Evolutionary conservation across 2,797 vertebrate genomes (phyloP).

Genomic region (Schizopygopsis malacanthus): DNA sequence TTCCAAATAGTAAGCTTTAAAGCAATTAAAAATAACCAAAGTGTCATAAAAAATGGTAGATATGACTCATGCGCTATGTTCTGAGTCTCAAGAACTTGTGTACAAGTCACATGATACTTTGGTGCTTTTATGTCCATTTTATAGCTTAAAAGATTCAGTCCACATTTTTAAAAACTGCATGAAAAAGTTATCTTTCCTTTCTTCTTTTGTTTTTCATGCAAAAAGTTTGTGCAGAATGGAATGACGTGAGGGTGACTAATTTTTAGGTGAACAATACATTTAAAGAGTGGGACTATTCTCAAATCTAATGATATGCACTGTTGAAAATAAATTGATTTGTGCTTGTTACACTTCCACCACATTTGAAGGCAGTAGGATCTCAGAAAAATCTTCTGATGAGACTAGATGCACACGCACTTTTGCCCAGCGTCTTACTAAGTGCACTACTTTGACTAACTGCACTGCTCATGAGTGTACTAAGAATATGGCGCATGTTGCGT

Average conservation of each 20-base stretch:
- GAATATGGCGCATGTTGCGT: neutral
- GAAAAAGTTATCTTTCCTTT: neutral
- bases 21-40: neutral
- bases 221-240: conserved; percentile 4
- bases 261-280: neutral
- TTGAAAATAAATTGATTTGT: conserved; percentile 13
- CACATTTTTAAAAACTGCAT: neutral
- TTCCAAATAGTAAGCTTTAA: neutral
- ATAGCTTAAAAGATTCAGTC: neutral
- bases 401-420: conserved; percentile 56
- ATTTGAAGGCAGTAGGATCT: conserved; percentile 21
- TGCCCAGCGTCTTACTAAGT: conserved; percentile 41
- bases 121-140: neutral
- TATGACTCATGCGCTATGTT: neutral
- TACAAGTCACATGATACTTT: neutral
- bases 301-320: conserved; percentile 39
- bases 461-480: conserved; percentile 31
- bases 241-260: neutral
- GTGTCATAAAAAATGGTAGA: neutral
- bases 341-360: conserved; percentile 27
- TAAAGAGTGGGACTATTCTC: conserved; percentile 26
- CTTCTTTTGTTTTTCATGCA: neutral
- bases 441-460: conserved; percentile 48
- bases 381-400: conserved; percentile 31
- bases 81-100: neutral